Percentiles rank a stretch among this genome's conserved stretches.
These are phyloP conservation scores for Psittacara wagleri DNA, from an alignment of 2,113 vertebrate genomes.

Conservation along the genomic window DNA sequence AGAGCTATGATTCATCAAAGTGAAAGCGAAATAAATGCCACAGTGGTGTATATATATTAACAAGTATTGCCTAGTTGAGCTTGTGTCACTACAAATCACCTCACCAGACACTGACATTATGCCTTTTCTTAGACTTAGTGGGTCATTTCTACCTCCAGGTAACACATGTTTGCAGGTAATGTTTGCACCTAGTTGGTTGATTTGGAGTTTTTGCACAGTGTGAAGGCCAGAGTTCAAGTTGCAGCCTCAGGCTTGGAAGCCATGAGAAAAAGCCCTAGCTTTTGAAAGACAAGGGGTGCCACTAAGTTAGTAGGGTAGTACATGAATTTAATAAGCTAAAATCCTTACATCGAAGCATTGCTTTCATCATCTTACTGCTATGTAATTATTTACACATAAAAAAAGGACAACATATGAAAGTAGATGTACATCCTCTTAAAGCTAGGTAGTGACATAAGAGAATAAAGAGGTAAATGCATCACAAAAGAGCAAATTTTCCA, in stretches of 20 bases:
- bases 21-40: slow-evolving; percentile 32
- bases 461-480: background rate
- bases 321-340: background rate
- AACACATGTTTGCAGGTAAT: background rate
- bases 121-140: background rate
- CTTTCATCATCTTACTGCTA: background rate
- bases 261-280: background rate
- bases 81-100: background rate
- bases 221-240: background rate
- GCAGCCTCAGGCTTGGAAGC: background rate
- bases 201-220: background rate
- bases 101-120: background rate
- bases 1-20: background rate
- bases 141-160: background rate
- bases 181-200: background rate
- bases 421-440: background rate
- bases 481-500: background rate
- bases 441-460: background rate
- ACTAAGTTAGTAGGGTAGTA: background rate
- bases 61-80: background rate
- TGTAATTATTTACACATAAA: background rate
- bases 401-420: accelerated
- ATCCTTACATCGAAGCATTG: background rate
- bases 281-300: background rate
- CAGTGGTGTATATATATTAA: background rate